phyloP scores from a whole-genome alignment of 2,797 vertebrate species.

The Acridotheres tristis region DNA sequence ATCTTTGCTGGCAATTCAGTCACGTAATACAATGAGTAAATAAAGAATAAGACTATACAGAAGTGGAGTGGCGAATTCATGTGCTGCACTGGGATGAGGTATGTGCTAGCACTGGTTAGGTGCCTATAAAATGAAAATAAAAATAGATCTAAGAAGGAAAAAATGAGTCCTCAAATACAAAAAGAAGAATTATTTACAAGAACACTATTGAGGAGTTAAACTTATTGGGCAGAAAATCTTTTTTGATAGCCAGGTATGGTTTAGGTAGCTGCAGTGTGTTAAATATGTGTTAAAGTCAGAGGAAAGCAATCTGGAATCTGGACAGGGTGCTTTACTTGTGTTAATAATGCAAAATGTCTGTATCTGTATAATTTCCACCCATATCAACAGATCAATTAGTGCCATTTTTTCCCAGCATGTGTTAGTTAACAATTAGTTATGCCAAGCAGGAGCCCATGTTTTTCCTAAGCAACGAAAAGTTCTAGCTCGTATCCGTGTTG shows the following conservation, averaged over 20 bases:
- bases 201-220: neutral
- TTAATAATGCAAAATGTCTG: neutral
- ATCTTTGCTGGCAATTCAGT: neutral
- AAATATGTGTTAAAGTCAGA: neutral
- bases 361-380: neutral
- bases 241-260: neutral
- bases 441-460: neutral
- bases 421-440: neutral
- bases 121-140: neutral
- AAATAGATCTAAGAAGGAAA: neutral
- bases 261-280: neutral
- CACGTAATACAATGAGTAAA: neutral
- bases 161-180: neutral
- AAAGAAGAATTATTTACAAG: neutral
- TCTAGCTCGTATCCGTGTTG: neutral
- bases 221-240: accelerated
- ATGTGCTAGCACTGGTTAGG: neutral
- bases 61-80: neutral
- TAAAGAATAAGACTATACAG: neutral
- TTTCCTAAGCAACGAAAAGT: neutral
- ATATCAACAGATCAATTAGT: neutral
- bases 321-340: neutral
- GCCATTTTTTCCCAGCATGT: neutral
- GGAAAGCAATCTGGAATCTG: neutral
- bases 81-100: neutral